Evolutionary conservation across 1,140 invertebrate genomes (phyloP), one percentile per base, ranked within the genome.

Genomic region (Bombyx mandarina): DNA sequence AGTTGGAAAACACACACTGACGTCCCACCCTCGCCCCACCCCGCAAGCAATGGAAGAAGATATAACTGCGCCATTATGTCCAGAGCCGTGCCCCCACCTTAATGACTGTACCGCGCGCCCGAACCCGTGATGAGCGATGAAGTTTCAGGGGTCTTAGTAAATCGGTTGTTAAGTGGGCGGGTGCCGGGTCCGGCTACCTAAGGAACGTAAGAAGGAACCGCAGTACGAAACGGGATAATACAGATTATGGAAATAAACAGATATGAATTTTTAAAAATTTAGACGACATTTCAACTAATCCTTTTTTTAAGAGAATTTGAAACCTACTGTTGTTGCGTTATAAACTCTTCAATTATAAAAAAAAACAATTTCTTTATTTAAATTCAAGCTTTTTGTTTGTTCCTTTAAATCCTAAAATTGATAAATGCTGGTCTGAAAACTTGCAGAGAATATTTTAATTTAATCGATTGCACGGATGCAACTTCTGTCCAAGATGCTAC

Each of bases 131-230:
- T 54, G 49, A 60, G 63, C 62, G 67, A 71, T 71, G 69, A 73
- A 68, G 57, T 75, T 58, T 59, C 57, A 48, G 61, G 71, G 75
- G 61, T 80, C 77, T 69, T 61, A 49, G 8, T 53, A 62, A 67
- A 69, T 56, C 78, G 81, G 81, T 51, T 59, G 61, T 43, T 43
- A 10, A 46, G 65, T 58, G 61, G 60, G 45, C 57, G 59, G 65
- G 51, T 52, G 42, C 56, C 22, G 46, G 61, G 58, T 57, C 46
- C 62, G 56, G 60, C 52, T 54, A 62, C 68, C 63, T 69, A 85
- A 85, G 82, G 79, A 85, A 77, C 75, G 76, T 75, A 77, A 80
- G 79, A 84, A 85, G 82, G 82, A 80, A 79, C 73, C 77, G 65
- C 78, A 67, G 63, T 65, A 68, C 42, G 73, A 76, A 77, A 73